Evolutionary conservation across 1,140 invertebrate species (phyloP).

Genomic region (Drosophila truncata): DNA sequence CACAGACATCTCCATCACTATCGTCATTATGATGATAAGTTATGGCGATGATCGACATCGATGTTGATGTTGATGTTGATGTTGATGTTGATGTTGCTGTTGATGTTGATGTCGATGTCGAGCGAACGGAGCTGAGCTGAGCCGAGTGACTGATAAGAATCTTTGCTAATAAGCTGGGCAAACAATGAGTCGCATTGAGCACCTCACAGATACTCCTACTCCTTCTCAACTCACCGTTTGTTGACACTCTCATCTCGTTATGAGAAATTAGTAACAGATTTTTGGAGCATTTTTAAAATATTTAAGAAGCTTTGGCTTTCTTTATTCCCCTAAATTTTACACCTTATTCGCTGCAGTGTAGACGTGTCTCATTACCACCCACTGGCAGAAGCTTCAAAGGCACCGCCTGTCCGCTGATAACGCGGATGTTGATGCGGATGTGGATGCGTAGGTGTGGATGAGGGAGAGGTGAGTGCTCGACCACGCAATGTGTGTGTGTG

Average conservation of each 20-base stretch:
- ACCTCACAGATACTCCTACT: background rate
- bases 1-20: conserved; percentile 46
- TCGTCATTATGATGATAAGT: conserved; percentile 15
- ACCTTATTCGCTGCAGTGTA: background rate
- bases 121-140: conserved; percentile 23
- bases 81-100: conserved; percentile 26
- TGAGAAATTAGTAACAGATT: background rate
- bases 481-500: conserved; percentile 51
- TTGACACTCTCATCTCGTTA: conserved; percentile 26
- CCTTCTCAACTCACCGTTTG: background rate
- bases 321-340: background rate
- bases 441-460: conserved; percentile 42
- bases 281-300: no score
- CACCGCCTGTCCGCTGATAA: conserved; percentile 51
- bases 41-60: conserved; percentile 37
- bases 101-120: conserved; percentile 20
- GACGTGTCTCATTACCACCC: conserved; percentile 5
- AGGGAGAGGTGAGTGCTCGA: conserved; percentile 9
- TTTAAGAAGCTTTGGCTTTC: background rate
- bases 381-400: conserved; percentile 39
- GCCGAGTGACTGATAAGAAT: conserved; percentile 68
- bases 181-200: conserved; percentile 55
- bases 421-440: conserved; percentile 62
- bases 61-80: conserved; percentile 26
- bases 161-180: conserved; percentile 77